These are phyloP conservation scores for Fukomys damarensis DNA, from an alignment of 2,113 vertebrate species.

Conservation along the genomic window DNA sequence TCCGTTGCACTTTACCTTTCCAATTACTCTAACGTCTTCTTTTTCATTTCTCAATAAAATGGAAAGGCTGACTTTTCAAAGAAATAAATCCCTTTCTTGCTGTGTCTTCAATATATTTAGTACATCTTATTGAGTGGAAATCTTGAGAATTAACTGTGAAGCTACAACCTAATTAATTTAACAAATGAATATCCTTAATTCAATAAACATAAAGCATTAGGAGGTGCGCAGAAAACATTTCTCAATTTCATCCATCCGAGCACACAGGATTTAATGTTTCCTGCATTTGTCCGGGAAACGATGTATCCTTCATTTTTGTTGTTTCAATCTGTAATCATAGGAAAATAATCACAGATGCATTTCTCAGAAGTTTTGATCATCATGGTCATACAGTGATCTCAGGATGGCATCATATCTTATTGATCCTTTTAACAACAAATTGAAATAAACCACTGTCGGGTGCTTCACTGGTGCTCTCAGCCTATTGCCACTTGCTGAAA, in stretches of 20 bases:
- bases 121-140: constrained; percentile 47
- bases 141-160: constrained; percentile 69
- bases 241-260: constrained; percentile 29
- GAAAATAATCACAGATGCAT: not conserved
- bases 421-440: constrained; percentile 1
- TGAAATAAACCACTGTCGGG: not conserved
- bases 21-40: not conserved
- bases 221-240: constrained; percentile 14
- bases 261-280: not conserved
- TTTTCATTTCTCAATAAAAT: constrained; percentile 54
- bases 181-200: constrained; percentile 56
- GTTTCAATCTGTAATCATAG: constrained; percentile 47
- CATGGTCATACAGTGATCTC: not conserved
- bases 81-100: constrained; percentile 21
- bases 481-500: not conserved
- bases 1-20: not conserved
- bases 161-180: constrained; percentile 56
- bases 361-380: constrained; percentile 61
- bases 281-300: not conserved
- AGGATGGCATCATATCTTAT: constrained; percentile 47
- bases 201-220: constrained; percentile 40
- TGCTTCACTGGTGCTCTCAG: not conserved
- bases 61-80: not conserved
- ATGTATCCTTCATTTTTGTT: not conserved
- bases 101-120: constrained; percentile 11